Evolutionary conservation across 1,140 invertebrate genomes (phyloP).

Genomic region (Tetramorium simillimum): DNA sequence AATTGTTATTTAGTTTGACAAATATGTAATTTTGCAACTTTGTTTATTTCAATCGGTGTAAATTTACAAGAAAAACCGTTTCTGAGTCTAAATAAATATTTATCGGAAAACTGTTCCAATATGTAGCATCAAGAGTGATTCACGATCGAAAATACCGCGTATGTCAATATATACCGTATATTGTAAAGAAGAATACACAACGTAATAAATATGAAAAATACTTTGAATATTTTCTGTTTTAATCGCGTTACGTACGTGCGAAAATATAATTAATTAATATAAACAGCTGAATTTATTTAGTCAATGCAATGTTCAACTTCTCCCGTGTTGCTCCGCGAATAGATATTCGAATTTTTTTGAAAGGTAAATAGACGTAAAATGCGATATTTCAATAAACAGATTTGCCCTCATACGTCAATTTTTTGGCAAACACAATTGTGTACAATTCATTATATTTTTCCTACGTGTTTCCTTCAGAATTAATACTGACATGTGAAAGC

Average conservation of each 20-base stretch:
- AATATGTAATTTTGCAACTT: neutral
- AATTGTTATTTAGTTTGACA: neutral
- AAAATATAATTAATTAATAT: slow-evolving; percentile 9
- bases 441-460: too few relatives aligned
- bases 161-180: neutral
- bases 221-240: neutral
- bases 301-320: neutral
- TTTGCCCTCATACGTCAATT: neutral
- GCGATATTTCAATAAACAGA: neutral
- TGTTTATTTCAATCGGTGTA: neutral
- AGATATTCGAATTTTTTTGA: neutral
- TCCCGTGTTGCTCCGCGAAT: neutral
- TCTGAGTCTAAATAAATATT: neutral
- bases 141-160: neutral
- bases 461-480: too few relatives aligned
- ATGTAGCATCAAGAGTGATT: neutral
- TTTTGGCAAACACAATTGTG: neutral
- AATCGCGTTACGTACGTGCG: neutral
- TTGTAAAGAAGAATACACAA: neutral
- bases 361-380: neutral
- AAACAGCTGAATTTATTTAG: neutral
- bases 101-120: neutral
- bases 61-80: neutral
- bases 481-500: too few relatives aligned
- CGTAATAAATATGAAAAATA: neutral